phyloP scores from a whole-genome alignment of 2,113 vertebrate genomes.

The Climacteris rufus region DNA sequence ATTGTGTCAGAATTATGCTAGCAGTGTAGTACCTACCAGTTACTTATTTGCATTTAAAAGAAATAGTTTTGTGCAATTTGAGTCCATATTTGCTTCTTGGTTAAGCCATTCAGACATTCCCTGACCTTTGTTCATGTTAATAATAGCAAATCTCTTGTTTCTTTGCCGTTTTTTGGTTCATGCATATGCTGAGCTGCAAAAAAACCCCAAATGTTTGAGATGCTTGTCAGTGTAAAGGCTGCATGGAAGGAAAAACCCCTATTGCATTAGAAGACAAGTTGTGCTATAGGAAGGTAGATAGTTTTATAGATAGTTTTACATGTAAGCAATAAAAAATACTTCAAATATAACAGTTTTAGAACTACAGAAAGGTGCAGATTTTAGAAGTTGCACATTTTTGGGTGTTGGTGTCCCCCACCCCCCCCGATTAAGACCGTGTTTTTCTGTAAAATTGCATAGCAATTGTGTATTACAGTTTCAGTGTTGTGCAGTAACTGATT shows the following conservation, averaged over 20 bases:
- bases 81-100: not conserved
- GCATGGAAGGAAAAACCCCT: not conserved
- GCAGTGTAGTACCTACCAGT: not conserved
- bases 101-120: not conserved
- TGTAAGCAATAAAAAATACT: not conserved
- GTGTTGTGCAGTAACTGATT: not conserved
- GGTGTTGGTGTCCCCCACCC: not conserved
- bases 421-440: not conserved
- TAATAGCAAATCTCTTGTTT: not conserved
- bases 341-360: not conserved
- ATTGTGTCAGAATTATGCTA: not conserved
- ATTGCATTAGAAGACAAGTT: not conserved
- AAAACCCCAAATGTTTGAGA: not conserved
- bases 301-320: not conserved
- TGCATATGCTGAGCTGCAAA: not conserved
- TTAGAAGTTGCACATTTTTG: not conserved
- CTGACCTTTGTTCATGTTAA: not conserved
- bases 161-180: not conserved
- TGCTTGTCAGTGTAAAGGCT: not conserved
- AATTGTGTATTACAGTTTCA: fast-evolving
- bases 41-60: not conserved
- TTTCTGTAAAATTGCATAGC: not conserved
- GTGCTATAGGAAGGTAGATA: not conserved
- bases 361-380: not conserved
- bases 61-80: not conserved